Conservation (phyloP, 2,888 invertebrate genomes). For the Tipula confusa region DNA sequence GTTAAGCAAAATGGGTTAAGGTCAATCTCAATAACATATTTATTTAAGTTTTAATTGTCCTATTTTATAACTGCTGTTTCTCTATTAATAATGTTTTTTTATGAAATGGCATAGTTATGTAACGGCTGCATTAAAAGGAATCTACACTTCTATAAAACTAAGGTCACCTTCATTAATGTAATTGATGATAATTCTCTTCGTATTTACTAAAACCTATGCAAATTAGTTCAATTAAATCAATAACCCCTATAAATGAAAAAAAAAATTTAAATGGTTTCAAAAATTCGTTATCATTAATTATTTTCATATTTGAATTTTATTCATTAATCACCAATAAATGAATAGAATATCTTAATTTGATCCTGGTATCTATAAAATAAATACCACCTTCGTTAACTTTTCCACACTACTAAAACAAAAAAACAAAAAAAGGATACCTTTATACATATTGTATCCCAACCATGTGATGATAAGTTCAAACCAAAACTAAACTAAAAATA, state of each 20-base stretch:
- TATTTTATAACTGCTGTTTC: too few relatives aligned
- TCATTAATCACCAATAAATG: not conserved
- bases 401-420: too few relatives aligned
- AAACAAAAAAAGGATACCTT: too few relatives aligned
- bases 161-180: too few relatives aligned
- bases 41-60: too few relatives aligned
- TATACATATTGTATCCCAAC: not conserved
- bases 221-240: not conserved
- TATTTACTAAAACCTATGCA: not conserved
- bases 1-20: too few relatives aligned
- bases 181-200: too few relatives aligned
- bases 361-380: constrained; percentile 5
- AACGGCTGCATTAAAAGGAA: too few relatives aligned
- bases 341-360: constrained; percentile 16
- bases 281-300: not conserved
- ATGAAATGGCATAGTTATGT: too few relatives aligned
- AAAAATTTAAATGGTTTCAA: not conserved
- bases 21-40: too few relatives aligned
- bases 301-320: not conserved
- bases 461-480: constrained; percentile 8
- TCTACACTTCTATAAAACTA: too few relatives aligned
- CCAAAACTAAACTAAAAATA: not conserved
- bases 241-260: not conserved
- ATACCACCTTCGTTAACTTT: constrained; percentile 7
- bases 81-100: too few relatives aligned